Evolutionary conservation across 1,140 invertebrate genomes (phyloP), one percentile per base, ranked within the genome.

Genomic region (Oryctes rhinoceros): DNA sequence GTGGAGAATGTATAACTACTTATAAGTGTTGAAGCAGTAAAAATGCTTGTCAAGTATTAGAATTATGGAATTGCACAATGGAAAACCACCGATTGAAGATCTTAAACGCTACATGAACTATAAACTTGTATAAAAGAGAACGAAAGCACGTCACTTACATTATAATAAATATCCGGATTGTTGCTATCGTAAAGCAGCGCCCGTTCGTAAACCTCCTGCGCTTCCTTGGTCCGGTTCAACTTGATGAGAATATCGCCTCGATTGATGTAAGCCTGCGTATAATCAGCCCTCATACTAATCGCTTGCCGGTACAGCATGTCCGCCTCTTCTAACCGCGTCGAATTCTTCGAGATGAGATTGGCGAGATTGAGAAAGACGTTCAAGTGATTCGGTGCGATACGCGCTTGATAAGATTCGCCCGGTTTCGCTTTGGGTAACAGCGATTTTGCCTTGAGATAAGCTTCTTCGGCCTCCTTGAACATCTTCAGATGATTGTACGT

Each of bases 161-260:
- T 99, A 86, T 99, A 99, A 89, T 98, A 98, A 84, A 99, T 97
- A 87, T 99, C 98, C 3, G 98, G 96, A 90, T 99, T 98, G 83
- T 94, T 95, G 85, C 94, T 96, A 86, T 98, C 97, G 88, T 98
- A 97, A 82, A 96, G 92, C 24, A 99, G 88, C 0, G 97, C 98
- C 86, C 94, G 91, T 86, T 98, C 96, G 86, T 99, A 99, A 30
- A 98, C 96, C 86, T 97, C 94, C 87, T 97, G 95, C 0, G 98
- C 98, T 88, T 99, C 97, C 85, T 96, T 94, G 4, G 96, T 97
- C 81, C 96, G 93, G 89, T 98, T 98, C 84, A 99, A 90, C 89
- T 98, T 98, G 85, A 99, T 96, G 65, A 98, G 91, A 87, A 99
- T 96, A 89, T 99, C 97, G 0, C 97, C 97, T 76, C 97, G 92